Base-by-base conservation (phyloP, 2,888 invertebrate species). In the Drosophila birchii region DNA sequence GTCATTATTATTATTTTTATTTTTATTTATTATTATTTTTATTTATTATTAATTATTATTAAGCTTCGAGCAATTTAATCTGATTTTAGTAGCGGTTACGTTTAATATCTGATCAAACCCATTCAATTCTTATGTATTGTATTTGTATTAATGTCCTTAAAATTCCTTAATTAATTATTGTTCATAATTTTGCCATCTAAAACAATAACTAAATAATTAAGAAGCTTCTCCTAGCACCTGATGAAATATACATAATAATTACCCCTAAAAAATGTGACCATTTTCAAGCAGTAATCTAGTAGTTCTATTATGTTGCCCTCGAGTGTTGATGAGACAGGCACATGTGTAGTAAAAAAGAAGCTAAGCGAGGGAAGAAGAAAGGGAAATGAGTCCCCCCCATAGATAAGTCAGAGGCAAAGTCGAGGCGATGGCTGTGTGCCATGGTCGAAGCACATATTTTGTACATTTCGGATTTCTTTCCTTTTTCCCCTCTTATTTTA, bases 341-440 rank as follows among this genome's bases (percentile, higher is more conserved):
- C 44, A 67, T 71, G 38, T 39, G 45, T 41, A 57, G 32, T 41
- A 66, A 47, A 41, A 47, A 39, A 29, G 38, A 23, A 38, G 18
- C 29, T 16, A 45, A 53, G 12, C 36, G 23, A n/a, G 20, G n/a
- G 12, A 36, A 29, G 23, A 2, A 23, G 16, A 8, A n/a, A 36
- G 47, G 45, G 9, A 16, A 39, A 34, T 29, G 26, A 36, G 36
- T 29, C 43, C 68, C 43, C 68, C 64, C 68, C 43, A 36, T 67
- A 58, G 73, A 68, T 72, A 67, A 68, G 68, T 59, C 68, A 49
- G 23, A 59, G 29, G 60, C 73, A 68, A 68, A 68, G 67, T 68
- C 73, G 67, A 68, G 67, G 67, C 47, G 38, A 67, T 72, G 66
- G 47, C 38, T 34, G 59, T 29, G 29, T 29, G 26, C 67, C 67